Base-by-base conservation (phyloP, 2,888 invertebrate genomes). In the Orthosia incerta region DNA sequence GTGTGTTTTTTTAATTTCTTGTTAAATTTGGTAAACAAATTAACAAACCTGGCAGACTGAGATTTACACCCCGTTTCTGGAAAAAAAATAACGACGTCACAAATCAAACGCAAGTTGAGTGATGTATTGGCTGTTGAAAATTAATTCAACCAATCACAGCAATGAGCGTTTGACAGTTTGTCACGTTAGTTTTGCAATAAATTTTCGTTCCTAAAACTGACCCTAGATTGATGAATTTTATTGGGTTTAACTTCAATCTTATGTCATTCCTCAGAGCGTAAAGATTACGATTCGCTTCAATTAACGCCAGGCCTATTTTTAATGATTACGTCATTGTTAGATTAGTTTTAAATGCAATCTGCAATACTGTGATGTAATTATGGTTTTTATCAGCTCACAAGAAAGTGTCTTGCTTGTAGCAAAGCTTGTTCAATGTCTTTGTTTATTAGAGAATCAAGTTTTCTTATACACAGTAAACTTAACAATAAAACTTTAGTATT, bases 221-320 rank as follows among this genome's bases (percentile, higher is more conserved):
- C n/a, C 15, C 7, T 15, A 39, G 59, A 45, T 55, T 26, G 4
- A 46, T 46, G 15, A 12, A 45, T 60, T 31, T 31, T 16, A 61
- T 48, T 67, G 16, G 9, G 3, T 56, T 56, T 13, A 65, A 50
- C 48, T 23, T 55, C 26, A 51, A 56, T 67, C 31, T 65, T 68
- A 70, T 60, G 67, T 62, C 51, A 80, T n/a, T 67, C 18, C 46
- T 26, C 65, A 61, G 18, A 13, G 16, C 55, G 59, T 64, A 50
- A 76, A 71, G 55, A 70, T n/a, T 51, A 62, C 71, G 69, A 67
- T 82, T 74, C 61, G 83, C 85, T 82, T 76, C 72, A 82, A 81
- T 79, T 55, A 79, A 72, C 72, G n/a, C 64, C 60, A 59, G 31
- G 67, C 68, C 65, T 75, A 64, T 68, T 73, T 68, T 68, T 56